A percentile compares a stretch with the other conserved stretches of the same genome.
Conservation (phyloP, 2,113 vertebrate genomes). For the Proteles cristata region DNA sequence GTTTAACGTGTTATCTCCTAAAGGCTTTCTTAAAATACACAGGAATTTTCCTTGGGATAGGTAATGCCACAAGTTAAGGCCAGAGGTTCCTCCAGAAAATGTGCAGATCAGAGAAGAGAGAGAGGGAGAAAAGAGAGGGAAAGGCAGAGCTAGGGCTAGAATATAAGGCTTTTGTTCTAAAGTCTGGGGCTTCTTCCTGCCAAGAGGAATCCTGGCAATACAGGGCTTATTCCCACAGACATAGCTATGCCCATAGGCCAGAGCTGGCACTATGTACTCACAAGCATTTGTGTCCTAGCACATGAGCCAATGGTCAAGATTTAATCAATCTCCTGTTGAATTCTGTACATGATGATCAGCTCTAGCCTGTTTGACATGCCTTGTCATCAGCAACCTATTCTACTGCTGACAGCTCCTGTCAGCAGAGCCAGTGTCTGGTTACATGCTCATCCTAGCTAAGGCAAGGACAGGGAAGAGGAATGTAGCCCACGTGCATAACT, state of each 20-base stretch:
- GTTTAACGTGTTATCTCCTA: not conserved
- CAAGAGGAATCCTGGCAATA: not conserved
- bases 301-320: not conserved
- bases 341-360: not conserved
- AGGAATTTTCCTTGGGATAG: not conserved
- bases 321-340: constrained; percentile 19
- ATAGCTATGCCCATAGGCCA: not conserved
- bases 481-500: not conserved
- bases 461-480: not conserved
- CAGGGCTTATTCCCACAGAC: not conserved
- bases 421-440: not conserved
- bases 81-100: not conserved
- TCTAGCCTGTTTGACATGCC: not conserved
- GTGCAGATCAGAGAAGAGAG: not conserved
- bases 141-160: not conserved
- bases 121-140: not conserved
- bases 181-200: not conserved
- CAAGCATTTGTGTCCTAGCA: not conserved
- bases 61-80: not conserved
- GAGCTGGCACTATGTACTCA: not conserved
- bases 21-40: not conserved
- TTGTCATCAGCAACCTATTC: constrained; percentile 39
- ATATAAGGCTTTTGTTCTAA: not conserved
- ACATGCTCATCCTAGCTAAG: constrained; percentile 20
- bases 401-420: constrained; percentile 26